These are phyloP conservation scores for Passer montanus DNA, from an alignment of 2,113 vertebrate genomes.

Conservation along the genomic window DNA sequence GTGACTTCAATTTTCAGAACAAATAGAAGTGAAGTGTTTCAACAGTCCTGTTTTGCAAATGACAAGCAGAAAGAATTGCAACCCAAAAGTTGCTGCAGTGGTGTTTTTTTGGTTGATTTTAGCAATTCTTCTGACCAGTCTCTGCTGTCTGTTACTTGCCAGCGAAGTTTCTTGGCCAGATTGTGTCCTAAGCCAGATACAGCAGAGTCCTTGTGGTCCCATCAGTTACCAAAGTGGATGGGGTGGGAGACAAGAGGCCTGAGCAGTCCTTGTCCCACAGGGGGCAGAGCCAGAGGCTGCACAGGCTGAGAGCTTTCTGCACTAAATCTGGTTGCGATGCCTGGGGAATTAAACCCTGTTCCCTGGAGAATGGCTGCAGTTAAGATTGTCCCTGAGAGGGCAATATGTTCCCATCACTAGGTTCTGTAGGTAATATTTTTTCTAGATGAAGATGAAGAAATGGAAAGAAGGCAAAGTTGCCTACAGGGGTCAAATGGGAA, in stretches of 20 bases:
- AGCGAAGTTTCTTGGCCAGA: not conserved
- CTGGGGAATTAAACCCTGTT: not conserved
- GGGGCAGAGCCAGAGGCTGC: not conserved
- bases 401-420: not conserved
- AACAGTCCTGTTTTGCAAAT: not conserved
- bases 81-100: not conserved
- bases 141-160: not conserved
- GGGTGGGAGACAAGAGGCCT: not conserved
- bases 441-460: not conserved
- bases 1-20: not conserved
- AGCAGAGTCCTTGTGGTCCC: not conserved
- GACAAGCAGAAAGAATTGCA: not conserved
- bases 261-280: not conserved
- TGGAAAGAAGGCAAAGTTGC: not conserved
- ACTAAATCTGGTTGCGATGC: not conserved
- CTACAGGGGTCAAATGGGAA: not conserved
- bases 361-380: not conserved
- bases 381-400: not conserved
- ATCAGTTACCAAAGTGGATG: rapidly evolving
- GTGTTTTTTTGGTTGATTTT: not conserved
- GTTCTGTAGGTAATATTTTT: not conserved
- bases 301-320: not conserved
- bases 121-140: not conserved
- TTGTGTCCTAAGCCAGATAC: not conserved
- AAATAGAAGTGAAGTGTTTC: not conserved